Evolutionary conservation across 2,888 invertebrate species (phyloP).

Genomic region (Noctua pronuba): DNA sequence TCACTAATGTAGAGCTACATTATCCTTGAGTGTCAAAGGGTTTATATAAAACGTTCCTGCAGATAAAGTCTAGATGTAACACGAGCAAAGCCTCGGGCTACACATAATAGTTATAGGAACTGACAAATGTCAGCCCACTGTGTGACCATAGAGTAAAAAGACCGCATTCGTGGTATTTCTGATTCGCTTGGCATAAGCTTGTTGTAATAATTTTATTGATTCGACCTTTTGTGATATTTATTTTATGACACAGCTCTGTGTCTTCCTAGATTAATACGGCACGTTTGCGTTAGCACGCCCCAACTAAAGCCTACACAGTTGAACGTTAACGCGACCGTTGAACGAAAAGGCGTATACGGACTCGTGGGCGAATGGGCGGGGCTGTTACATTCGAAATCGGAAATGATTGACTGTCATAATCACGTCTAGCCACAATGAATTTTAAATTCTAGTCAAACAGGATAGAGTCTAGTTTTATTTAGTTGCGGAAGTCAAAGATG

Average conservation of each 20-base stretch:
- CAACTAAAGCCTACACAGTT: constrained; percentile 34
- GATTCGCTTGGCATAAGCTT: background rate
- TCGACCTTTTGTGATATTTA: constrained; percentile 30
- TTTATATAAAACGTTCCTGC: background rate
- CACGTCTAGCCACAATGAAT: constrained; percentile 35
- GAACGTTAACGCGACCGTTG: constrained; percentile 52
- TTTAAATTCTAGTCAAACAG: constrained; percentile 36
- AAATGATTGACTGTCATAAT: constrained; percentile 80
- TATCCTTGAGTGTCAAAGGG: background rate
- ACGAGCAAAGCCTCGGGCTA: background rate
- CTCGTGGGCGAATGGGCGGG: constrained; percentile 72
- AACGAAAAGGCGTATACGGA: constrained; percentile 68
- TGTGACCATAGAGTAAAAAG: background rate
- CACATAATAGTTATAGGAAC: background rate
- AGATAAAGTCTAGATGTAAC: background rate
- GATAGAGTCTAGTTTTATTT: constrained; percentile 55
- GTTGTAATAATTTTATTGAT: constrained; percentile 5
- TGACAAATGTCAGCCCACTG: constrained; percentile 11
- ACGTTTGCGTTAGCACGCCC: constrained; percentile 55
- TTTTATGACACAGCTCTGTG: constrained; percentile 12
- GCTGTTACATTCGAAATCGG: constrained; percentile 73
- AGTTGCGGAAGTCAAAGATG: constrained; percentile 49
- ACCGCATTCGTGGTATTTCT: background rate
- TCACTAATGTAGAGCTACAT: background rate
- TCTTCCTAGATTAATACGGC: background rate